Conservation (phyloP, 2,888 invertebrate genomes). For the Netelia fuscicornis region DNA sequence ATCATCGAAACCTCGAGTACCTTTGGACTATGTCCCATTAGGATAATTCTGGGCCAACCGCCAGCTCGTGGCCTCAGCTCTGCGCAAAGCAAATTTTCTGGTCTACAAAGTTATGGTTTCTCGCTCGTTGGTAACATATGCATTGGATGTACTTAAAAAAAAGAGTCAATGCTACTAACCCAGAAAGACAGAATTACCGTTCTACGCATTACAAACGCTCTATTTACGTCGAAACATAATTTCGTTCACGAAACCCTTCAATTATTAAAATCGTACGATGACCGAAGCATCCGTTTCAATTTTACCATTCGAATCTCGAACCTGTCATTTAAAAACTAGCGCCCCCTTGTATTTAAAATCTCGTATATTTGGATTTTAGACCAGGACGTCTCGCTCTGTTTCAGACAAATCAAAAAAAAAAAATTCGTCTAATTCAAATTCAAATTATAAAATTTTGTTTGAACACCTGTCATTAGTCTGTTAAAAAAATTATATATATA, state of each 20-base stretch:
- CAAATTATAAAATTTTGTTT: too few species aligned
- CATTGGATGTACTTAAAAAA: not conserved
- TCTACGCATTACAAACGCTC: not conserved
- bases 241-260: not conserved
- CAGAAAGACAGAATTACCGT: not conserved
- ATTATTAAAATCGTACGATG: not conserved
- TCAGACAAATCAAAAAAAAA: too few species aligned
- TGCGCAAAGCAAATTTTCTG: not conserved
- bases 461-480: too few species aligned
- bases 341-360: not conserved
- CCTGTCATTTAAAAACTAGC: not conserved
- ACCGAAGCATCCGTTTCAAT: not conserved
- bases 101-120: not conserved
- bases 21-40: constrained; percentile 7
- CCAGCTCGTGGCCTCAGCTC: not conserved
- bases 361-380: not conserved
- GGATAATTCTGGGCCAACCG: constrained; percentile 6
- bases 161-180: not conserved
- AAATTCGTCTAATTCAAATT: too few species aligned
- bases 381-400: not conserved
- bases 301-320: not conserved
- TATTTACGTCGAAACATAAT: not conserved
- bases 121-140: not conserved
- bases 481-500: too few species aligned
- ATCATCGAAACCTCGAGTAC: not conserved